Evolutionary conservation across 2,888 invertebrate genomes (phyloP).

Genomic region (Acronicta leporina): DNA sequence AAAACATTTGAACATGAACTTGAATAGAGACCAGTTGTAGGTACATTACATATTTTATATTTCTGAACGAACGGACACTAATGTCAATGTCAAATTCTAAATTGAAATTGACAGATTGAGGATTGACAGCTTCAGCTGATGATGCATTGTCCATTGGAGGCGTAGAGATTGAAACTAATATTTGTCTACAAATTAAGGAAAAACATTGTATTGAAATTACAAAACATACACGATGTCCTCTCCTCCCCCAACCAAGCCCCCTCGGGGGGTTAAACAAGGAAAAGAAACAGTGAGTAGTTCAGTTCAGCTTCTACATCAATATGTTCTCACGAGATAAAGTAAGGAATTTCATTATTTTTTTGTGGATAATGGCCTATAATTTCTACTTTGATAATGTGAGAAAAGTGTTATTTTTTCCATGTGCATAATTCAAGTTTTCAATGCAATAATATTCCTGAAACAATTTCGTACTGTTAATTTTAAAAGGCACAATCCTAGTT

Average conservation of each 20-base stretch:
- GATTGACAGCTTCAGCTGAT: too few relatives aligned
- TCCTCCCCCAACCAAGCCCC: constrained; percentile 95
- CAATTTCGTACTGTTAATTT: too few relatives aligned
- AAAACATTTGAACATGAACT: too few relatives aligned
- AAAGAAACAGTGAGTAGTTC: constrained; percentile 93
- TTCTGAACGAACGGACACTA: too few relatives aligned
- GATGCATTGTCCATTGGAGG: too few relatives aligned
- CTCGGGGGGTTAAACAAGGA: constrained; percentile 94
- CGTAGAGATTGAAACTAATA: not conserved
- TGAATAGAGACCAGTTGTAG: too few relatives aligned
- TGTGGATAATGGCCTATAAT: not conserved
- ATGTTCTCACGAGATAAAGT: constrained; percentile 47
- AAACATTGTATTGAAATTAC: constrained; percentile 17
- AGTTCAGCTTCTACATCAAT: constrained; percentile 25
- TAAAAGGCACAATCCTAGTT: too few relatives aligned
- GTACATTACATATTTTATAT: too few relatives aligned
- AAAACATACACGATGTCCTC: constrained; percentile 84
- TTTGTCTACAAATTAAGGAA: constrained; percentile 41
- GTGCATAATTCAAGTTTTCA: not conserved
- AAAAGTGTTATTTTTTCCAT: not conserved
- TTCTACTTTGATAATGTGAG: not conserved
- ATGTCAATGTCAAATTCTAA: too few relatives aligned
- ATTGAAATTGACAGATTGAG: too few relatives aligned
- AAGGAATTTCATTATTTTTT: constrained; percentile 33
- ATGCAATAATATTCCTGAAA: too few relatives aligned